These are phyloP conservation scores for Gymnothorax reevesii DNA, from an alignment of 2,797 vertebrate species.

Conservation along the genomic window DNA sequence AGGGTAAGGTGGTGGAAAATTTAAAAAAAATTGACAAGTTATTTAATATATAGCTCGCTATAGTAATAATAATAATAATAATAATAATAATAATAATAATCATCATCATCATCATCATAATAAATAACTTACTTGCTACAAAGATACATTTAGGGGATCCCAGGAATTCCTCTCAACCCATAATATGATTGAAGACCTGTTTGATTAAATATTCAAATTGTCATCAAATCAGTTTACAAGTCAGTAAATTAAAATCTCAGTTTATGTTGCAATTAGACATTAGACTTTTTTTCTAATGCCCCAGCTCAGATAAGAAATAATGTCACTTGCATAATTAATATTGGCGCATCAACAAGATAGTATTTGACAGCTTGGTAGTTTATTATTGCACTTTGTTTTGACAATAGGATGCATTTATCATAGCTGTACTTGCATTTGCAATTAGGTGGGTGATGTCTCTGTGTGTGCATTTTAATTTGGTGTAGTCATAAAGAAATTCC, in stretches of 20 bases:
- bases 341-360: background rate
- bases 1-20: too few species aligned
- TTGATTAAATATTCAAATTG: background rate
- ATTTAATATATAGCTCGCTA: too few species aligned
- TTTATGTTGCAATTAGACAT: background rate
- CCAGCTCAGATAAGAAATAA: conserved; percentile 48
- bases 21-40: too few species aligned
- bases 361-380: background rate
- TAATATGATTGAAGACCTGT: background rate
- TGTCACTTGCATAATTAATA: conserved; percentile 49
- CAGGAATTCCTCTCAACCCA: background rate
- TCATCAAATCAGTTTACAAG: background rate
- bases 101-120: background rate
- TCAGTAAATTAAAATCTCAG: background rate
- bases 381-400: background rate
- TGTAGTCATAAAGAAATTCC: background rate
- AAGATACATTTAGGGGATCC: background rate
- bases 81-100: too few species aligned
- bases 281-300: conserved; percentile 33
- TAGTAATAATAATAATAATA: too few species aligned
- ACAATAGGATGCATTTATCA: background rate
- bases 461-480: background rate
- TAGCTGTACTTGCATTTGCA: background rate
- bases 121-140: background rate
- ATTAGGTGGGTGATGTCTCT: background rate